Evolutionary conservation across 2,113 vertebrate genomes (phyloP).

Genomic region (Laterallus jamaicensis): DNA sequence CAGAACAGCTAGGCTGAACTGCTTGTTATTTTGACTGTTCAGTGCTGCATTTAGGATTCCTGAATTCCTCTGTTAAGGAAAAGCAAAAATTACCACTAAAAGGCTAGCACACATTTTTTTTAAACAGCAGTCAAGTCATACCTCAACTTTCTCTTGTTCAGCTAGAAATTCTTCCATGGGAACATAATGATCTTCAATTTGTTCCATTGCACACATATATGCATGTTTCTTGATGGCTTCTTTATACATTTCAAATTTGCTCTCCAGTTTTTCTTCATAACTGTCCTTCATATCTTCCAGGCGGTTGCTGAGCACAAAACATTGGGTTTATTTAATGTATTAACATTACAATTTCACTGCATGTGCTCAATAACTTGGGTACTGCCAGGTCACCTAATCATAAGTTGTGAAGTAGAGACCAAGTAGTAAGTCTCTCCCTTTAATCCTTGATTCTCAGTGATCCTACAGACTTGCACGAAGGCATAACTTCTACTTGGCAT

Average conservation of each 20-base stretch:
- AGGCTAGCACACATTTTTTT: not conserved
- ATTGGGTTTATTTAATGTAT: not conserved
- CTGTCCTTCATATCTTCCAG: constrained; percentile 85
- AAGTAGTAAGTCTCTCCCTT: not conserved
- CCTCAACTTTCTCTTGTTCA: constrained; percentile 86
- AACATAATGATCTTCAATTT: constrained; percentile 85
- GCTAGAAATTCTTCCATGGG: constrained; percentile 82
- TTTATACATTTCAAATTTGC: constrained; percentile 90
- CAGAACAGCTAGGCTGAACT: not conserved
- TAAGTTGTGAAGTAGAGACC: not conserved
- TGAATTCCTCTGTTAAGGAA: not conserved
- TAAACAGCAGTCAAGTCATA: constrained; percentile 21
- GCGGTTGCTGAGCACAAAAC: constrained; percentile 73
- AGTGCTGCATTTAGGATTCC: not conserved
- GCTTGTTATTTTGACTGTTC: not conserved
- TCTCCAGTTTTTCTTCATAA: constrained; percentile 87
- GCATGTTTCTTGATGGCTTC: constrained; percentile 89
- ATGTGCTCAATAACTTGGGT: not conserved
- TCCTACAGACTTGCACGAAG: not conserved
- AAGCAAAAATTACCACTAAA: not conserved
- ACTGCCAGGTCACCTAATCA: not conserved
- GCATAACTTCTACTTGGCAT: not conserved
- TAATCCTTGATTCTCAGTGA: not conserved
- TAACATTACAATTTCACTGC: not conserved
- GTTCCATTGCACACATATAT: constrained; percentile 83